These are phyloP conservation scores for Theretra japonica DNA, from an alignment of 2,888 invertebrate genomes.

Conservation along the genomic window DNA sequence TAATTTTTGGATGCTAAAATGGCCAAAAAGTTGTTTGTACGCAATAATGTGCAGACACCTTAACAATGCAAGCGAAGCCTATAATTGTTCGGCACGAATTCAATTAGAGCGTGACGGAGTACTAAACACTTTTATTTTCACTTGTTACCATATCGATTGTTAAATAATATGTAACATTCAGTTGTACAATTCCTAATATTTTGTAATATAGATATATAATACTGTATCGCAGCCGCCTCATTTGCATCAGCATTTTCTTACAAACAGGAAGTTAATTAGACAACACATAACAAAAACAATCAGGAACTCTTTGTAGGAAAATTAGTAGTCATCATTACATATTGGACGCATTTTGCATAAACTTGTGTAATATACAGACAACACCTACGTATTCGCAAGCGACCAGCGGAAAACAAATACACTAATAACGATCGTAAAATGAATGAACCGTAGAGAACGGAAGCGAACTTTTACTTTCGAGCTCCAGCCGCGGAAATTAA, in stretches of 20 bases:
- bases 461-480: conserved; percentile 54
- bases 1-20: not conserved
- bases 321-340: conserved; percentile 41
- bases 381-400: conserved; percentile 41
- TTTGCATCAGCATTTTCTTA: not conserved
- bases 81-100: conserved; percentile 39
- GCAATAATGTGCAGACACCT: conserved; percentile 31
- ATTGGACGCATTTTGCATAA: conserved; percentile 42
- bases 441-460: conserved; percentile 61
- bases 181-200: not conserved
- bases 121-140: conserved; percentile 38
- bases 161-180: conserved; percentile 24
- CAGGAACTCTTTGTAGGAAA: conserved; percentile 42
- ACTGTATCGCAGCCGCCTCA: not conserved
- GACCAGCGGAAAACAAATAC: conserved; percentile 36
- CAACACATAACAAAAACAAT: conserved; percentile 45
- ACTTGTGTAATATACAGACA: conserved; percentile 50
- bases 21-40: not conserved
- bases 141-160: conserved; percentile 29
- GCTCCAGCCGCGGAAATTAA: conserved; percentile 38
- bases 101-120: conserved; percentile 45
- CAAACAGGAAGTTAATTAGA: conserved; percentile 4
- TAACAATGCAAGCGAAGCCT: conserved; percentile 35
- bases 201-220: not conserved
- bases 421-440: conserved; percentile 48